Evolutionary conservation across 2,888 invertebrate genomes (phyloP).

Genomic region (Thymelicus lineola): DNA sequence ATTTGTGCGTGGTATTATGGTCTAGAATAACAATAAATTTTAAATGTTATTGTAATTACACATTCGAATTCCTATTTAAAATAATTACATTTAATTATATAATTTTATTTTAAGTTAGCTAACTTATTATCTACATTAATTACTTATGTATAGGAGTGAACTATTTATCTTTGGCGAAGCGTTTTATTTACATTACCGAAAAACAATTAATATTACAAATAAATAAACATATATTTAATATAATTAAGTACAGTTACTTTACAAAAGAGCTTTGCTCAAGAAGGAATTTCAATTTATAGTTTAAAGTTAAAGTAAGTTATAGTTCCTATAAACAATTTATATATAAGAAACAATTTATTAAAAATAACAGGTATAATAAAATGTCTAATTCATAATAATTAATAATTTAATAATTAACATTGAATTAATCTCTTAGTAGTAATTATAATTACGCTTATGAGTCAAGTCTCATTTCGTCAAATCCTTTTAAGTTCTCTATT

Average conservation of each 20-base stretch:
- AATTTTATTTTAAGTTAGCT: conserved; percentile 28
- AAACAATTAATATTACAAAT: conserved; percentile 17
- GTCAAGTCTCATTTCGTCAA: conserved; percentile 47
- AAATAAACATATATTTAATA: conserved; percentile 26
- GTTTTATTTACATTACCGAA: conserved; percentile 64
- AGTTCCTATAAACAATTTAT: conserved; percentile 27
- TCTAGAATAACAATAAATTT: conserved; percentile 48
- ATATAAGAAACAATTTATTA: conserved; percentile 46
- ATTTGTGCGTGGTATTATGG: conserved; percentile 62
- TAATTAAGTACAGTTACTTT: conserved; percentile 20
- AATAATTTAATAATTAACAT: neutral
- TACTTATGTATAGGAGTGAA: conserved; percentile 56
- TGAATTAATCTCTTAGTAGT: conserved; percentile 39
- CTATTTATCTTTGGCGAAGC: conserved; percentile 74
- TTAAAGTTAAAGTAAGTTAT: conserved; percentile 38
- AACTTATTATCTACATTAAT: conserved; percentile 46
- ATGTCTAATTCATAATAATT: neutral
- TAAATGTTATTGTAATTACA: conserved; percentile 46
- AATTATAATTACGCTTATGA: conserved; percentile 35
- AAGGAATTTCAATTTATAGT: conserved; percentile 36
- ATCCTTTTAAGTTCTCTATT: conserved; percentile 46
- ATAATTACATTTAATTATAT: conserved; percentile 35
- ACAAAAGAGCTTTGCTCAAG: conserved; percentile 29
- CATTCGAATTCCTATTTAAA: conserved; percentile 36
- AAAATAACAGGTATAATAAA: conserved; percentile 29